These are phyloP conservation scores for Eucidaris tribuloides DNA, from an alignment of 35 echinoderm and acorn worm species.

Conservation along the genomic window DNA sequence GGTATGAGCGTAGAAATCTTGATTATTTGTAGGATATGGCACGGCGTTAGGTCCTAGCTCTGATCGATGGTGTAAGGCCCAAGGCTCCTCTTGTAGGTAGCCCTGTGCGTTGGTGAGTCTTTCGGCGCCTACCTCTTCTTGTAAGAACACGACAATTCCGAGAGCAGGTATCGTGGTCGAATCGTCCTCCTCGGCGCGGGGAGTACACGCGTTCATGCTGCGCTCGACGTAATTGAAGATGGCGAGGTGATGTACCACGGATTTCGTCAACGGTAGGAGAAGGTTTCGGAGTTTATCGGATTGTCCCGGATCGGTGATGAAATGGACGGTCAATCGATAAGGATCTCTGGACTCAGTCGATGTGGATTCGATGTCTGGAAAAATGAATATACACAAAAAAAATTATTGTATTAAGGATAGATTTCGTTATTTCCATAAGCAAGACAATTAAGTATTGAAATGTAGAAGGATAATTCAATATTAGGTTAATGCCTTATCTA, in stretches of 20 bases:
- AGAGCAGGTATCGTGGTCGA: constrained; percentile 28
- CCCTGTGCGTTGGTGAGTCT: constrained; percentile 39
- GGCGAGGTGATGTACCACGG: constrained; percentile 41
- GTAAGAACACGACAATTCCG: constrained; percentile 54
- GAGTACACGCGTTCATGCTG: background rate
- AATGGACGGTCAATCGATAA: constrained; percentile 59
- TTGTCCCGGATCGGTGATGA: constrained; percentile 62
- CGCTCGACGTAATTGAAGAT: constrained; percentile 71
- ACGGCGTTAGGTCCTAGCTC: constrained; percentile 35
- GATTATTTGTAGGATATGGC: constrained; percentile 58
- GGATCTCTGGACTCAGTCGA: constrained; percentile 3
- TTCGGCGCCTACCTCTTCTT: constrained; percentile 64
- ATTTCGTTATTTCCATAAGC: background rate
- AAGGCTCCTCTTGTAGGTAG: constrained; percentile 41
- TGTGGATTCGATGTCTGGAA: background rate
- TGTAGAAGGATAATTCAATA: background rate
- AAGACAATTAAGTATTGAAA: too few relatives aligned
- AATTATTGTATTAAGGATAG: background rate
- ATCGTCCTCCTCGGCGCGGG: background rate
- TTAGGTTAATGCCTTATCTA: too few relatives aligned
- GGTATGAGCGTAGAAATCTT: constrained; percentile 62
- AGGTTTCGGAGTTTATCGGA: constrained; percentile 34
- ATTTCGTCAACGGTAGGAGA: constrained; percentile 39
- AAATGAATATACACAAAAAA: background rate
- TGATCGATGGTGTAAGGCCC: constrained; percentile 63